Evolutionary conservation across 2,888 invertebrate genomes (phyloP).

Genomic region (Platycnemis pennipes): DNA sequence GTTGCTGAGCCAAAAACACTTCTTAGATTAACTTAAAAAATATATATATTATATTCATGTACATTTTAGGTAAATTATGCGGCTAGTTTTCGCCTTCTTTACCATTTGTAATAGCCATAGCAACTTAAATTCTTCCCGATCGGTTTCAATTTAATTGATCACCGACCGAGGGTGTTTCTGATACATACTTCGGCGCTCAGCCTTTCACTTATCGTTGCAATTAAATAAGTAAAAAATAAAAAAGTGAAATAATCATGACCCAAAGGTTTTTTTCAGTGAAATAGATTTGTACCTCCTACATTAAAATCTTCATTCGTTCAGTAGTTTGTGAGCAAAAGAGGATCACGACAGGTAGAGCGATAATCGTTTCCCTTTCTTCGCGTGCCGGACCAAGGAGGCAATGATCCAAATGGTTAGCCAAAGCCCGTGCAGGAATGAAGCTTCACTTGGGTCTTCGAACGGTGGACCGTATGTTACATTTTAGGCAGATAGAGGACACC

Average conservation of each 20-base stretch:
- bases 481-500: background rate
- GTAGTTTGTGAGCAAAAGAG: background rate
- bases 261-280: background rate
- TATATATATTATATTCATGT: conserved; percentile 55
- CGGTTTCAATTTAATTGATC: background rate
- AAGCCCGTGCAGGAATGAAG: background rate
- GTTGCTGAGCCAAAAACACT: conserved; percentile 52
- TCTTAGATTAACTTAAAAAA: conserved; percentile 53
- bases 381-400: background rate
- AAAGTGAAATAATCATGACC: background rate
- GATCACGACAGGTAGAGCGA: background rate
- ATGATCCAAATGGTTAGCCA: background rate
- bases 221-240: background rate
- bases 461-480: background rate
- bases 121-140: background rate
- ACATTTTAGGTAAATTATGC: background rate
- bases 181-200: background rate
- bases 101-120: background rate
- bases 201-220: background rate
- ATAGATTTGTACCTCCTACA: background rate
- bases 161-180: background rate
- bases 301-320: background rate
- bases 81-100: background rate
- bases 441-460: background rate
- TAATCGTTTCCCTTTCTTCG: background rate